phyloP scores from a whole-genome alignment of 2,797 vertebrate species.

The Channallabes apus region DNA sequence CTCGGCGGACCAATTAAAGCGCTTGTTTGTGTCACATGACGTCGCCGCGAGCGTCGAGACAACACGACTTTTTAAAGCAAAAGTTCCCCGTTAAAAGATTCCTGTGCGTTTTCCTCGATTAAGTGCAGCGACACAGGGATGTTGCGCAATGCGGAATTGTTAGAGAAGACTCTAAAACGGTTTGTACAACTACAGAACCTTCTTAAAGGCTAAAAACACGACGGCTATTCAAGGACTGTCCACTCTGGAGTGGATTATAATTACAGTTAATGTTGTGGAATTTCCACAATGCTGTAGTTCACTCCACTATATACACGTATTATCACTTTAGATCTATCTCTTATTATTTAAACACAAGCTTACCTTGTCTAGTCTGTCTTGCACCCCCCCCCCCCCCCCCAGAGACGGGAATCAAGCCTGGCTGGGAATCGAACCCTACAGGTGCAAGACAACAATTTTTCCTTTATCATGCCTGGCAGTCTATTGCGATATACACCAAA shows the following conservation, averaged over 20 bases:
- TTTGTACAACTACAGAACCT: not conserved
- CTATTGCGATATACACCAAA: no score
- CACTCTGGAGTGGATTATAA: not conserved
- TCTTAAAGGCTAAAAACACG: not conserved
- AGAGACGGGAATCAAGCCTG: no score
- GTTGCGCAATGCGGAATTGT: not conserved
- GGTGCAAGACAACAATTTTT: no score
- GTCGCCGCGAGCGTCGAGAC: not conserved
- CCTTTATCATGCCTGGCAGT: no score
- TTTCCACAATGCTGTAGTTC: not conserved
- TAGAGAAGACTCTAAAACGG: not conserved
- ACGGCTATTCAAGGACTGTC: not conserved
- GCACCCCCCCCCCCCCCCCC: no score
- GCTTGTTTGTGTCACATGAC: slow-evolving; percentile 22
- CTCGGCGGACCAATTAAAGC: slow-evolving; percentile 24
- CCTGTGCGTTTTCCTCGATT: no score
- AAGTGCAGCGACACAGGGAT: no score
- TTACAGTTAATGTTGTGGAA: not conserved
- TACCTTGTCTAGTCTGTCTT: no score
- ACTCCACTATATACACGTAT: no score
- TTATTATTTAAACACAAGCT: no score
- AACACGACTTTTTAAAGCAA: slow-evolving; percentile 19
- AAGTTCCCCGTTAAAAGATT: slow-evolving; percentile 13
- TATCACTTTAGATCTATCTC: not conserved
- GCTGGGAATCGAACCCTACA: no score